Evolutionary conservation across 2,797 vertebrate species (phyloP).

Genomic region (Xiphorhynchus erythropygius): DNA sequence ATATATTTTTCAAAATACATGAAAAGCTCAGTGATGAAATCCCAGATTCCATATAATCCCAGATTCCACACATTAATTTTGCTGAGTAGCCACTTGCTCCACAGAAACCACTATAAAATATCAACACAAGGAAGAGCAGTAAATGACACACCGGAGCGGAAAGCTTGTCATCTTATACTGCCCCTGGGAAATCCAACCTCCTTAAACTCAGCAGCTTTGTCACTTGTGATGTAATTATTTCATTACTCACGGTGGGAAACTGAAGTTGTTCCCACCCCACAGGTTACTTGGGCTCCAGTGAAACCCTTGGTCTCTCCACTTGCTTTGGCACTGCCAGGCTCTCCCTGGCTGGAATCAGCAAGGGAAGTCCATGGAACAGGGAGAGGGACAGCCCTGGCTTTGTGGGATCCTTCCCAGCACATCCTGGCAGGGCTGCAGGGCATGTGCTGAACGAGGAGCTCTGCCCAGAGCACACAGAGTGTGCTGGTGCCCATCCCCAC

Average conservation of each 20-base stretch:
- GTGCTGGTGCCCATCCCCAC: neutral
- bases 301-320: neutral
- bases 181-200: neutral
- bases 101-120: neutral
- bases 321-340: neutral
- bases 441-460: neutral
- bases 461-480: neutral
- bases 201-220: neutral
- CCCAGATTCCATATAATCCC: neutral
- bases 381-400: neutral
- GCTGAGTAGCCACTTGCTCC: neutral
- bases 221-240: neutral
- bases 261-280: neutral
- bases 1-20: neutral
- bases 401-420: neutral
- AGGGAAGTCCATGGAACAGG: accelerated
- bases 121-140: neutral
- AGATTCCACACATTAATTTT: neutral
- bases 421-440: neutral
- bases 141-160: neutral
- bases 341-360: neutral
- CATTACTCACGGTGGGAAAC: neutral
- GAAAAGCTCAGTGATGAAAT: neutral
- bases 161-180: neutral
- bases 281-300: neutral